Conservation (phyloP, 2,888 invertebrate species). For the Falcaria lacertinaria region DNA sequence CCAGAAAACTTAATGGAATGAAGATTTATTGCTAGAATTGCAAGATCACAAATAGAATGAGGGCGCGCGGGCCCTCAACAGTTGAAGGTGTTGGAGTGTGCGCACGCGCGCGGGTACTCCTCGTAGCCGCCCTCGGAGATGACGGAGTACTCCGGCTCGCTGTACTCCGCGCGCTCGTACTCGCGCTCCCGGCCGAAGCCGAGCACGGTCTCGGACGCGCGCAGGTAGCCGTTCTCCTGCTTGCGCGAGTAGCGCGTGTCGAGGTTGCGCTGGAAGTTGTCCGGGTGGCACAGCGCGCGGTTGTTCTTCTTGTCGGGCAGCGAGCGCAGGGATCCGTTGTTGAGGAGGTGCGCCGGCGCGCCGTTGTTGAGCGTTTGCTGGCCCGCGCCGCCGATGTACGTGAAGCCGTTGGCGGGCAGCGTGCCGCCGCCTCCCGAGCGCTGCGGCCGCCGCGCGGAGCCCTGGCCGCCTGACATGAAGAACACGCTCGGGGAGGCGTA, state of each 20-base stretch:
- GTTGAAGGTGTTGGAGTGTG: slow-evolving; percentile 76
- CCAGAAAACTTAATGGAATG: slow-evolving; percentile 77
- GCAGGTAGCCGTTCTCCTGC: slow-evolving; percentile 74
- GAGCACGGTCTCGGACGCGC: slow-evolving; percentile 67
- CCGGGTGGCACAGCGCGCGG: slow-evolving; percentile 68
- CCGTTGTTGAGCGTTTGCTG: slow-evolving; percentile 76
- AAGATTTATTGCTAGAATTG: slow-evolving; percentile 80
- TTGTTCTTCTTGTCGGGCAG: slow-evolving; percentile 71
- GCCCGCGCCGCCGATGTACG: slow-evolving; percentile 84
- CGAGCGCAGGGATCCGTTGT: slow-evolving; percentile 74
- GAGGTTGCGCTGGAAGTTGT: slow-evolving; percentile 74
- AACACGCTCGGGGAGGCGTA: slow-evolving; percentile 92
- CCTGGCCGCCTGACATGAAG: slow-evolving; percentile 84
- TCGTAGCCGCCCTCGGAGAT: slow-evolving; percentile 67
- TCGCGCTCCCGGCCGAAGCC: slow-evolving; percentile 63
- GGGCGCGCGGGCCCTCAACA: slow-evolving; percentile 64
- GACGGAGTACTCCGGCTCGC: slow-evolving; percentile 75
- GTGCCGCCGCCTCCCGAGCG: slow-evolving; percentile 79
- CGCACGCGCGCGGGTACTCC: slow-evolving; percentile 64
- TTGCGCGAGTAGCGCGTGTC: slow-evolving; percentile 73
- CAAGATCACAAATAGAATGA: slow-evolving; percentile 75
- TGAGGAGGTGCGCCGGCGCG: slow-evolving; percentile 71
- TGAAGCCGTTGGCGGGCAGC: slow-evolving; percentile 86
- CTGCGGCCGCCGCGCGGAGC: slow-evolving; percentile 71
- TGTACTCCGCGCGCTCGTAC: slow-evolving; percentile 57